Percentiles rank a stretch among this genome's conserved stretches.
These are phyloP conservation scores for Heptranchias perlo DNA, from an alignment of 2,113 vertebrate species.

Conservation along the genomic window DNA sequence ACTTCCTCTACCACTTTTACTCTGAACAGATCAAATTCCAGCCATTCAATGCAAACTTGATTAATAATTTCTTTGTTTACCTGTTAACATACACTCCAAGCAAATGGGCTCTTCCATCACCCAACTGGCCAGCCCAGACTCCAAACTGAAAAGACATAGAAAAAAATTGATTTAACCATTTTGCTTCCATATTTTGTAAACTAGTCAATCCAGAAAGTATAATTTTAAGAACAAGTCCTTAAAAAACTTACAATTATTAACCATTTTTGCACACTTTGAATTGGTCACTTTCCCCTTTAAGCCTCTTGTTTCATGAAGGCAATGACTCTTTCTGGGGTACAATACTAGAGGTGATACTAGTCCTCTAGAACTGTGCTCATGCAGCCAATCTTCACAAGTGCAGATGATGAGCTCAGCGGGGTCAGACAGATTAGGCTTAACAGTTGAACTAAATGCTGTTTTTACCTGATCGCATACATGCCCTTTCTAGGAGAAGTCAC, in stretches of 20 bases:
- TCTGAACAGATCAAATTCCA: not conserved
- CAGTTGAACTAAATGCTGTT: not conserved
- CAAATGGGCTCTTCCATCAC: constrained; percentile 71
- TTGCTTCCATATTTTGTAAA: not conserved
- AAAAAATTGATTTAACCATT: constrained; percentile 21
- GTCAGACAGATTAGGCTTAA: not conserved
- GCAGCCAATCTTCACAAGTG: not conserved
- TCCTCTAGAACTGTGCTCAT: not conserved
- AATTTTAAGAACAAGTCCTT: not conserved
- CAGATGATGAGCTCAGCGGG: not conserved
- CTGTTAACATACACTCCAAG: constrained; percentile 67
- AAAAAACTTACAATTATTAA: not conserved
- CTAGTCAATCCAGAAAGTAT: not conserved
- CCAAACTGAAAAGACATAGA: constrained; percentile 60
- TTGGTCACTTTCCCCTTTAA: not conserved
- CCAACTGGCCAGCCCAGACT: constrained; percentile 71
- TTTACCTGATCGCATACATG: not conserved
- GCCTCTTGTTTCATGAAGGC: not conserved
- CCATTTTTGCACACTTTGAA: not conserved
- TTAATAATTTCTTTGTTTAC: constrained; percentile 45
- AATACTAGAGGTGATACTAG: not conserved
- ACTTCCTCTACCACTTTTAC: not conserved
- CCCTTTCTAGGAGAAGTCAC: not conserved
- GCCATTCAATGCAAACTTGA: not conserved
- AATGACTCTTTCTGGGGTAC: not conserved